Base-by-base conservation (phyloP, 1,140 invertebrate species). In the Pectinophora gossypiella region DNA sequence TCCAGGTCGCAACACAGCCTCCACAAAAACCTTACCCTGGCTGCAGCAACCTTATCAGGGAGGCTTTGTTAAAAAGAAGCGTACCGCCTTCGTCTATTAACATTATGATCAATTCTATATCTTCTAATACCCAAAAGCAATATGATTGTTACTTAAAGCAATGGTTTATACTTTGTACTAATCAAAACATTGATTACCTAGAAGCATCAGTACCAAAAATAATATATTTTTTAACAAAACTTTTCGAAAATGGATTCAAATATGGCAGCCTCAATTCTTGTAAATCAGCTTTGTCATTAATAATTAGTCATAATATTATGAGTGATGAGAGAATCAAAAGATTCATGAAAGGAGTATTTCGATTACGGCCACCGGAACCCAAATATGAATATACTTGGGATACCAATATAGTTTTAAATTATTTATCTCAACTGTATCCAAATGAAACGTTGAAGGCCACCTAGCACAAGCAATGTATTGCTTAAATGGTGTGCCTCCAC, bases 341-440 rank as follows among this genome's bases (percentile, higher is more conserved):
- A 15, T 18, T 40, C 13, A 40, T 40, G 38, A 40, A 40, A 40
- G 38, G 38, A 4, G 16, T 40, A 6, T 7, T n/a, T n/a, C n/a
- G n/a, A n/a, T n/a, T n/a, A n/a, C n/a, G n/a, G n/a, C n/a, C n/a
- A n/a, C n/a, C n/a, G n/a, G n/a, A n/a, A n/a, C n/a, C n/a, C n/a
- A 40, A 40, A 40, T 40, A 40, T 40, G 38, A 40, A n/a, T 40
- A 7, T 40, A 15, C 16, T 40, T 40, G 38, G 38, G 13, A 40
- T 15, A 40, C 4, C 6, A n/a, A 40, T 15, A 40, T 18, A 40
- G 12, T 40, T 6, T 15, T 40, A 7, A 15, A 40, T 40, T 40
- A 40, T 40, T 40, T 40, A 40, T 6, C 6, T 6, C 38, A 40
- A 40, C 13, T 40, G 38, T 40, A 15, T 15, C 38, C 38, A 4